These are phyloP conservation scores for Leptopilina clavipes DNA, from an alignment of 1,140 invertebrate genomes.

Conservation along the genomic window DNA sequence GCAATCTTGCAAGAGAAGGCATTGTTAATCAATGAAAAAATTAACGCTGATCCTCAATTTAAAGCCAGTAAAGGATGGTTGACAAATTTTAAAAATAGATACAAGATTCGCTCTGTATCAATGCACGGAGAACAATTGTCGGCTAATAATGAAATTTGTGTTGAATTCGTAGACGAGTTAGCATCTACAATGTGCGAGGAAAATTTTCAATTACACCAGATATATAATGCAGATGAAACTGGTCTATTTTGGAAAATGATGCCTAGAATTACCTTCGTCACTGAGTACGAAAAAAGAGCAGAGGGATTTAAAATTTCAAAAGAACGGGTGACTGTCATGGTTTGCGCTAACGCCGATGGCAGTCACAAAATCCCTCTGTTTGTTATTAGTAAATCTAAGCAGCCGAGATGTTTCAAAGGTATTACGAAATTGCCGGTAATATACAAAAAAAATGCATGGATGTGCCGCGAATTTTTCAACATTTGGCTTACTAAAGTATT, in stretches of 20 bases:
- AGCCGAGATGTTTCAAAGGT: background rate
- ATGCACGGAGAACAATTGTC: background rate
- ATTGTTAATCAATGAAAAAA: constrained; percentile 13
- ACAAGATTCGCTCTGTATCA: background rate
- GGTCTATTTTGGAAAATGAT: constrained; percentile 62
- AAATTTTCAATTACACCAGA: background rate
- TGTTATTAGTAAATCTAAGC: background rate
- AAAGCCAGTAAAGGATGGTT: constrained; percentile 38
- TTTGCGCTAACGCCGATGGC: constrained; percentile 66
- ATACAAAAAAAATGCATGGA: background rate
- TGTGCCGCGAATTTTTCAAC: background rate
- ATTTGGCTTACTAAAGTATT: background rate
- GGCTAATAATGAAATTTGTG: background rate
- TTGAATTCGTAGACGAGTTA: background rate
- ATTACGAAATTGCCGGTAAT: background rate
- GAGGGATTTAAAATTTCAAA: constrained; percentile 59
- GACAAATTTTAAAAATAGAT: constrained; percentile 34
- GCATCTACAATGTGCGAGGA: background rate
- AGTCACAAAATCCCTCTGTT: no score
- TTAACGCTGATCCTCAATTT: constrained; percentile 21
- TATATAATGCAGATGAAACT: constrained; percentile 65
- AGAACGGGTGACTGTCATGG: constrained; percentile 64
- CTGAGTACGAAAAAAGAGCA: constrained; percentile 48
- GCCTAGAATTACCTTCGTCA: constrained; percentile 59
- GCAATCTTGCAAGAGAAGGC: constrained; percentile 33